These are phyloP conservation scores for Aelia acuminata DNA, from an alignment of 2,888 invertebrate species.

Conservation along the genomic window DNA sequence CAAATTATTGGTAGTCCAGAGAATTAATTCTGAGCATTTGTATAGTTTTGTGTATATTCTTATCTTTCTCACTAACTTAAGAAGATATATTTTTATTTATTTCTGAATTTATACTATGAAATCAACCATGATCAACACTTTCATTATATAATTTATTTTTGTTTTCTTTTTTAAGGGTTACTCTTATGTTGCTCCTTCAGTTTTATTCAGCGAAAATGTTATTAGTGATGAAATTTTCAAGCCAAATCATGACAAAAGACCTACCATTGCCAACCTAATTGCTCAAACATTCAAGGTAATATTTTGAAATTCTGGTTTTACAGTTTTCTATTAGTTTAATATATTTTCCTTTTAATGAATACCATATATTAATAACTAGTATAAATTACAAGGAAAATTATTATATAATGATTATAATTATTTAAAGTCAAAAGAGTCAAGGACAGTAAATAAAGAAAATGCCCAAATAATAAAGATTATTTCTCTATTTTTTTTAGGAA, in stretches of 20 bases:
- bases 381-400: not conserved
- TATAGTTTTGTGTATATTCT: too few species aligned
- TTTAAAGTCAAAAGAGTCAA: not conserved
- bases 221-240: slow-evolving; percentile 81
- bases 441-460: not conserved
- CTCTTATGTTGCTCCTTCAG: slow-evolving; percentile 94
- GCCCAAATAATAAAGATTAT: not conserved
- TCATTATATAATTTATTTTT: too few species aligned
- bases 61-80: too few species aligned
- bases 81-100: too few species aligned
- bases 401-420: not conserved
- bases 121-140: too few species aligned
- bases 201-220: slow-evolving; percentile 85
- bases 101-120: too few species aligned
- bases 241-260: slow-evolving; percentile 72
- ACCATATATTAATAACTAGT: not conserved
- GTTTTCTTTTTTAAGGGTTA: slow-evolving; percentile 78
- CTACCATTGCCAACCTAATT: slow-evolving; percentile 71
- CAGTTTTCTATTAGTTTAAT: not conserved
- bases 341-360: too few species aligned
- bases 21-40: too few species aligned
- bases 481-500: slow-evolving; percentile 72
- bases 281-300: slow-evolving; percentile 75
- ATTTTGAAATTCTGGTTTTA: not conserved
- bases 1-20: too few species aligned